Evolutionary conservation across 2,888 invertebrate genomes (phyloP).

Genomic region (Eurois occulta): DNA sequence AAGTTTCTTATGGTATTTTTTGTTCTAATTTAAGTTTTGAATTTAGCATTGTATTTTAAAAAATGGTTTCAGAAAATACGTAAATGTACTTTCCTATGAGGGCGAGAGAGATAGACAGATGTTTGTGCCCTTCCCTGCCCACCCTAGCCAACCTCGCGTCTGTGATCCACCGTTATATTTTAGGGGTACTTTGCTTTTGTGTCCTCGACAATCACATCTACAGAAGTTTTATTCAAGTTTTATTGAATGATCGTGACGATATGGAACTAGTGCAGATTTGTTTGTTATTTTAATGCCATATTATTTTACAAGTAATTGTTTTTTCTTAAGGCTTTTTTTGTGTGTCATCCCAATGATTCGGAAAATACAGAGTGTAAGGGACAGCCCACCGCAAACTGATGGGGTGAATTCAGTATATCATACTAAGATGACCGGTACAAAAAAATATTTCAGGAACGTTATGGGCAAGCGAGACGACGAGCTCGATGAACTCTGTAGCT

Average conservation of each 20-base stretch:
- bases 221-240: background rate
- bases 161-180: slow-evolving; percentile 34
- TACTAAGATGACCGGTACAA: too few relatives aligned
- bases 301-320: background rate
- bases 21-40: background rate
- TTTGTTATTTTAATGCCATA: background rate
- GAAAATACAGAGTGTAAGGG: too few relatives aligned
- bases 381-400: too few relatives aligned
- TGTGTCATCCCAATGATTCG: background rate
- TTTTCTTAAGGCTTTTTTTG: too few relatives aligned
- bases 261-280: background rate
- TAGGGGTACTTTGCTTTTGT: background rate
- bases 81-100: slow-evolving; percentile 1
- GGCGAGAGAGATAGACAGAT: slow-evolving; percentile 16
- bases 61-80: background rate
- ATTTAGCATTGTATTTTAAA: background rate
- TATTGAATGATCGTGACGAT: background rate
- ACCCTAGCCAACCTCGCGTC: too few relatives aligned
- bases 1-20: background rate
- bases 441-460: too few relatives aligned
- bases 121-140: background rate
- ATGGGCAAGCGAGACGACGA: too few relatives aligned
- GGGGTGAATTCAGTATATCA: too few relatives aligned
- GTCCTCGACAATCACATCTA: background rate
- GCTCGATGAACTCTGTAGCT: too few relatives aligned